Evolutionary conservation across 2,888 invertebrate species (phyloP).

Genomic region (Eupeodes latifasciatus): DNA sequence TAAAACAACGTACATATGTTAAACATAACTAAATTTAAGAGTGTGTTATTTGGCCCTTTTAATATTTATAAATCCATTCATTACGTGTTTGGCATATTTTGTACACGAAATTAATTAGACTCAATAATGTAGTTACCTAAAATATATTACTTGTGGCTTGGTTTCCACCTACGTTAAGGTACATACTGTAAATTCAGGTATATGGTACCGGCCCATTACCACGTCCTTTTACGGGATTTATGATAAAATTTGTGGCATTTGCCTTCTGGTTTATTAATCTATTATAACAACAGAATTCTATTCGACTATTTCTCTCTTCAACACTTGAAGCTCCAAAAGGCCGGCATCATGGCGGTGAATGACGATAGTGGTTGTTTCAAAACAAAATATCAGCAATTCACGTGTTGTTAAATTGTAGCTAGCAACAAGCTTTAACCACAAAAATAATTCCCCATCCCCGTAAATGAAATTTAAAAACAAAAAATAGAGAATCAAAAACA

Average conservation of each 20-base stretch:
- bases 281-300: slow-evolving; percentile 46
- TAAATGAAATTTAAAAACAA: background rate
- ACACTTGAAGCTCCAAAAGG: background rate
- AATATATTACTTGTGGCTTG: background rate
- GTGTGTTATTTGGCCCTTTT: background rate
- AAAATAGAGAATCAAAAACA: background rate
- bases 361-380: background rate
- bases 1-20: too few species aligned
- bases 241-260: slow-evolving; percentile 47
- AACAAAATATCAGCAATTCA: slow-evolving; percentile 32
- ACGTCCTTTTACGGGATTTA: slow-evolving; percentile 31
- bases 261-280: slow-evolving; percentile 53
- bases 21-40: background rate
- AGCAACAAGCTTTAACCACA: background rate
- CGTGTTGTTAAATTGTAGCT: slow-evolving; percentile 40
- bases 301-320: slow-evolving; percentile 33
- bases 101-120: slow-evolving; percentile 11
- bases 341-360: too few species aligned
- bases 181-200: background rate
- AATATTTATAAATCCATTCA: background rate
- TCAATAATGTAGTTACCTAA: background rate
- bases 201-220: background rate
- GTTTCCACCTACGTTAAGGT: too few species aligned
- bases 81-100: slow-evolving; percentile 24
- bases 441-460: background rate